Evolutionary conservation across 2,888 invertebrate species (phyloP).

Genomic region (Micropterix aruncella): DNA sequence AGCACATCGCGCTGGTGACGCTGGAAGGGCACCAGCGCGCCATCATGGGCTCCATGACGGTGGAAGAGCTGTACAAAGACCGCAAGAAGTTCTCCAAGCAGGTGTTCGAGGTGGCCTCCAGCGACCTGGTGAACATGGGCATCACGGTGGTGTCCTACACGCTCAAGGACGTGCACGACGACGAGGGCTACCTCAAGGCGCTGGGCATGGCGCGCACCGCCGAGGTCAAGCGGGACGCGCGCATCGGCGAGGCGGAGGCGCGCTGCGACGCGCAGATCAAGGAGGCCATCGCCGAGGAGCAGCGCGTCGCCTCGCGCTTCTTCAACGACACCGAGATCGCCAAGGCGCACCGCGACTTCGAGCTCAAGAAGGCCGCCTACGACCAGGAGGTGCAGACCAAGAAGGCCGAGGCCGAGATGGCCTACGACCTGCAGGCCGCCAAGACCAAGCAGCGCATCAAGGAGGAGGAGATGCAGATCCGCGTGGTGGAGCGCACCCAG

Average conservation of each 20-base stretch:
- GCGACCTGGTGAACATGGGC: conserved; percentile 76
- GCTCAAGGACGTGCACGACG: conserved; percentile 69
- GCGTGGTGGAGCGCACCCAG: conserved; percentile 65
- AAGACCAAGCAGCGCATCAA: conserved; percentile 77
- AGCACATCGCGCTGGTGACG: conserved; percentile 67
- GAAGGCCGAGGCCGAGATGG: conserved; percentile 71
- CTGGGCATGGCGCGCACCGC: conserved; percentile 75
- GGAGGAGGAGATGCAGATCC: conserved; percentile 83
- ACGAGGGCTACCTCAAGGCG: conserved; percentile 70
- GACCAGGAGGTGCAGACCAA: conserved; percentile 77
- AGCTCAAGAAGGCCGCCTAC: conserved; percentile 78
- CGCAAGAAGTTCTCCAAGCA: conserved; percentile 76
- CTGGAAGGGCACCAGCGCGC: conserved; percentile 75
- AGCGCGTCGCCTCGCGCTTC: conserved; percentile 72
- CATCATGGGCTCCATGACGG: conserved; percentile 79
- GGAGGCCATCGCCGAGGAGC: conserved; percentile 80
- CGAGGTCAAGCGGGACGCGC: conserved; percentile 74
- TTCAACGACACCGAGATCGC: conserved; percentile 82
- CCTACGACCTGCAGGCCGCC: conserved; percentile 68
- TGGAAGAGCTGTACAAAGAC: conserved; percentile 78
- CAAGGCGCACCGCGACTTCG: conserved; percentile 77
- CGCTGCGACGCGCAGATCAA: conserved; percentile 65
- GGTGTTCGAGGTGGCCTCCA: conserved; percentile 74
- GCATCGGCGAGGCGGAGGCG: conserved; percentile 84
- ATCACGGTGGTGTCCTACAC: conserved; percentile 78